phyloP scores from a whole-genome alignment of 2,888 invertebrate species.

The Flexamia atlantica region DNA sequence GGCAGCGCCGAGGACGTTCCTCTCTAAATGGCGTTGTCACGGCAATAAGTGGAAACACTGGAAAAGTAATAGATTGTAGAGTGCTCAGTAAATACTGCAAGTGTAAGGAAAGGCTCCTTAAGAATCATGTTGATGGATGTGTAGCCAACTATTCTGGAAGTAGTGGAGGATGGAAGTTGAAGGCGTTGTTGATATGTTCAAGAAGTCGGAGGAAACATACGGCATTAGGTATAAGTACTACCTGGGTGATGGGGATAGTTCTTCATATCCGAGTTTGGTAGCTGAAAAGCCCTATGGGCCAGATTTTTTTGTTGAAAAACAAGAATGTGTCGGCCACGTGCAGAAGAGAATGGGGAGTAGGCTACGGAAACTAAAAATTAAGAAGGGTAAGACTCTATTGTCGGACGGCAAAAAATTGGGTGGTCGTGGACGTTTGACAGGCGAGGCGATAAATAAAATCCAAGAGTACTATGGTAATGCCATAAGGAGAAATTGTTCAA shows the following conservation, averaged over 20 bases:
- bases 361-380: slow-evolving; percentile 48
- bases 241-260: slow-evolving; percentile 23
- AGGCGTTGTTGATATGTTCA: slow-evolving; percentile 60
- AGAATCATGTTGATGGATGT: background rate
- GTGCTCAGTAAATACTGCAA: background rate
- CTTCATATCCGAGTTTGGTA: background rate
- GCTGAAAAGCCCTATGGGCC: background rate
- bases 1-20: background rate
- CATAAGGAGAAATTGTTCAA: background rate
- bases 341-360: slow-evolving; percentile 64
- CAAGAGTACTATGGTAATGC: slow-evolving; percentile 67
- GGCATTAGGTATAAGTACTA: background rate
- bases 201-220: background rate
- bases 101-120: background rate
- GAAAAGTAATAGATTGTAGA: background rate
- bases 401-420: slow-evolving; percentile 63
- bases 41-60: background rate
- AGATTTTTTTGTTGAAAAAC: slow-evolving; percentile 4
- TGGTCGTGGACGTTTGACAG: slow-evolving; percentile 68
- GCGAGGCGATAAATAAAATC: slow-evolving; percentile 68
- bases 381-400: background rate
- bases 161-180: slow-evolving; percentile 67
- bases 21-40: slow-evolving; percentile 5
- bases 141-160: slow-evolving; percentile 19
- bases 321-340: background rate